phyloP scores from a whole-genome alignment of 2,113 vertebrate genomes.

The Sorex araneus region DNA sequence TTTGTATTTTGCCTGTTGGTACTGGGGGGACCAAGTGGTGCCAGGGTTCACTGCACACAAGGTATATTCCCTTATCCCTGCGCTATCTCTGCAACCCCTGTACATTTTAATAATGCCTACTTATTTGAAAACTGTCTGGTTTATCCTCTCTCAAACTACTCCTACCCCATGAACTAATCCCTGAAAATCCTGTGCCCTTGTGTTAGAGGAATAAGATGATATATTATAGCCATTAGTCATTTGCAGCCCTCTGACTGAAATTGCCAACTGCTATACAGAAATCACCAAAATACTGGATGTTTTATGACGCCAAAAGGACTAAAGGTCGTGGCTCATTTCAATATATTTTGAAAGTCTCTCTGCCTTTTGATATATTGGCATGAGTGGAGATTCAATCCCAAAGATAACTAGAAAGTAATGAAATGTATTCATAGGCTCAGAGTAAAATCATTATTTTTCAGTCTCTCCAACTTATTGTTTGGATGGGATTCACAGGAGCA shows the following conservation, averaged over 20 bases:
- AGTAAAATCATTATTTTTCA: slow-evolving; percentile 23
- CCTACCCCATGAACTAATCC: slow-evolving; percentile 25
- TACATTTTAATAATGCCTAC: slow-evolving; percentile 46
- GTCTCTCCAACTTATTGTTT: slow-evolving; percentile 7
- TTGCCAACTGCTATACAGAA: neutral
- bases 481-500: slow-evolving; percentile 31
- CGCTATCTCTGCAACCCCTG: no score
- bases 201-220: neutral
- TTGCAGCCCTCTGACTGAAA: slow-evolving; percentile 25
- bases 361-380: slow-evolving; percentile 1
- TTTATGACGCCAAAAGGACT: slow-evolving; percentile 31
- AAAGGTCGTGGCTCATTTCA: slow-evolving; percentile 23
- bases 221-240: neutral
- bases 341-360: slow-evolving; percentile 43
- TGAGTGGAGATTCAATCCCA: neutral
- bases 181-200: neutral
- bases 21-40: no score
- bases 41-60: no score
- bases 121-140: slow-evolving; percentile 52
- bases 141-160: slow-evolving; percentile 26
- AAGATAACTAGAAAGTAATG: neutral
- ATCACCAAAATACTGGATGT: neutral
- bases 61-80: no score
- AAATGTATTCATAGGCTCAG: neutral
- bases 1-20: no score